A percentile compares a stretch with the other conserved stretches of the same genome.
Evolutionary conservation across 2,113 vertebrate genomes (phyloP).

Genomic region (Mesoclemmys tuberculata): DNA sequence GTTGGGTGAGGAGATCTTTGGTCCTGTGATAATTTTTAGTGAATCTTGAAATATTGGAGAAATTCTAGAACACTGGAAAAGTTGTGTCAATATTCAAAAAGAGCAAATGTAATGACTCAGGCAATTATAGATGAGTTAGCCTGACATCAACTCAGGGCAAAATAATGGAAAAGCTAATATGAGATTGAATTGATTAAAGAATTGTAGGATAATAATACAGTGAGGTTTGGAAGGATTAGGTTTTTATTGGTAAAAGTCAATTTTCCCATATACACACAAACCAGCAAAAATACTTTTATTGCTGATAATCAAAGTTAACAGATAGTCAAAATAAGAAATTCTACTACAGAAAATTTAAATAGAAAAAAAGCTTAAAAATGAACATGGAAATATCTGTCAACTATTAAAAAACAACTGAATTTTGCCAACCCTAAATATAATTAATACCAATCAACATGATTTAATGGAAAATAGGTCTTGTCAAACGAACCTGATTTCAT

Average conservation of each 20-base stretch:
- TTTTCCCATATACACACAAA: background rate
- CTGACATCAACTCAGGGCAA: background rate
- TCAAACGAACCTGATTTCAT: background rate
- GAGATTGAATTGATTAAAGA: background rate
- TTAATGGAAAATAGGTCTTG: background rate
- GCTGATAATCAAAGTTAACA: background rate
- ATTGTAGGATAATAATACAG: background rate
- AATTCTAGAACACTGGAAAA: background rate
- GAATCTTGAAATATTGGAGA: background rate
- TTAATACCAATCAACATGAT: background rate
- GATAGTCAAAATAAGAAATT: background rate
- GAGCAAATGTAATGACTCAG: background rate
- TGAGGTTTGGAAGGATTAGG: background rate
- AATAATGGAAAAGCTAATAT: background rate
- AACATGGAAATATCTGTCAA: background rate
- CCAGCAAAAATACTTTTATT: background rate
- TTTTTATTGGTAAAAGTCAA: background rate
- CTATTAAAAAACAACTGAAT: background rate
- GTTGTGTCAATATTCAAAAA: background rate
- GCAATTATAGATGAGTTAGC: background rate
- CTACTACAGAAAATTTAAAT: background rate
- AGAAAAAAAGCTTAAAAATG: background rate
- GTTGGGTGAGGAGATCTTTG: background rate
- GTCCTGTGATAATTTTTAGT: background rate
- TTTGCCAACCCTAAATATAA: background rate